Evolutionary conservation across 1,140 invertebrate species (phyloP).

Genomic region (Oryzaephilus surinamensis): DNA sequence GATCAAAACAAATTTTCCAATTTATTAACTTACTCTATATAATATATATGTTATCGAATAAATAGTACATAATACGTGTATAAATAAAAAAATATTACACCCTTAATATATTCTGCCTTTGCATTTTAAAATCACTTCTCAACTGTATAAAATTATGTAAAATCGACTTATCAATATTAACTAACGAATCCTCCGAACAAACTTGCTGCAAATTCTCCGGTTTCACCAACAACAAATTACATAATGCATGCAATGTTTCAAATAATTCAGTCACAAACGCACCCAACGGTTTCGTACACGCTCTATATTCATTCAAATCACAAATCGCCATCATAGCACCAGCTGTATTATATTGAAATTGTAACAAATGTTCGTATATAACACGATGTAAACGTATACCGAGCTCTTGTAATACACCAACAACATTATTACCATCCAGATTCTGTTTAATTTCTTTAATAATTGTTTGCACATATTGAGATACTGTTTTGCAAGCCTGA

Average conservation of each 20-base stretch:
- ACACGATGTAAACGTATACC: conserved; percentile 84
- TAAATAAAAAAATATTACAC: no score
- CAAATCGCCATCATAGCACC: conserved; percentile 96
- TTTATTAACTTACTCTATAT: no score
- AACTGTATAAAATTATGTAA: conserved; percentile 88
- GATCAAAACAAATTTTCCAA: no score
- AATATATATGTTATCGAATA: no score
- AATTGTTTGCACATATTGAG: conserved; percentile 69
- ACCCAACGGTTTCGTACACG: conserved; percentile 47
- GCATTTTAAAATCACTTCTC: conserved; percentile 81
- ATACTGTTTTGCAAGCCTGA: conserved; percentile 80
- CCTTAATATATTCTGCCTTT: conserved; percentile 43
- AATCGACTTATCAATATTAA: conserved; percentile 74
- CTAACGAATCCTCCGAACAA: conserved; percentile 86
- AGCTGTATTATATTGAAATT: conserved; percentile 91
- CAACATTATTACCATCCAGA: conserved; percentile 89
- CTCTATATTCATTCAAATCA: conserved; percentile 91
- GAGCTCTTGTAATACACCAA: conserved; percentile 76
- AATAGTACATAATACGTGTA: no score
- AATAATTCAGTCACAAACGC: conserved; percentile 76
- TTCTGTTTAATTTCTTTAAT: conserved; percentile 71
- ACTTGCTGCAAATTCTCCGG: conserved; percentile 95
- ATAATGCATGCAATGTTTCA: conserved; percentile 89
- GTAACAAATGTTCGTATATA: conserved; percentile 91
- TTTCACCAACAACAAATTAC: conserved; percentile 90